phyloP scores from a whole-genome alignment of 2,888 invertebrate genomes.

The Timema cristinae region DNA sequence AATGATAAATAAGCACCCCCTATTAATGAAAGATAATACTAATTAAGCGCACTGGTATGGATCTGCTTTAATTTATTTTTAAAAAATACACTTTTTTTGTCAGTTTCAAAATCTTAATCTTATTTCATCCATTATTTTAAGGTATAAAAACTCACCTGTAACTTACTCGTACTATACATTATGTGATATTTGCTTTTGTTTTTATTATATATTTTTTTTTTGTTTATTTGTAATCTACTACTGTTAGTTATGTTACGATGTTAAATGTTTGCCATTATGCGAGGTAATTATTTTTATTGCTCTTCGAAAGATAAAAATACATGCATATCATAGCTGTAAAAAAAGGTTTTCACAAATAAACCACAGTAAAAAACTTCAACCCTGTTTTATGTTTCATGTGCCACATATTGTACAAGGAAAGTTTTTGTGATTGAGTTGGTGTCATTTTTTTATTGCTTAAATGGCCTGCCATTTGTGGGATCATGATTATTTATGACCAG shows the following conservation, averaged over 20 bases:
- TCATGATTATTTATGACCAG: too few relatives aligned
- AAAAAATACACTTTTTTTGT: conserved; percentile 23
- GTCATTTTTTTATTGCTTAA: too few relatives aligned
- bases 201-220: conserved; percentile 25
- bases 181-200: conserved; percentile 31
- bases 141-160: conserved; percentile 14
- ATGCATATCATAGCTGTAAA: conserved; percentile 93
- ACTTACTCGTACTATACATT: conserved; percentile 25
- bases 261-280: conserved; percentile 53
- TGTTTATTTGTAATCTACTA: too few relatives aligned
- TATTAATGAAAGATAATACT: too few relatives aligned
- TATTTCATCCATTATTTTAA: conserved; percentile 20
- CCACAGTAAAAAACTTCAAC: conserved; percentile 38
- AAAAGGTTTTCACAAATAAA: conserved; percentile 80
- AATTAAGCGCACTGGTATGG: conserved; percentile 28
- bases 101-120: conserved; percentile 32
- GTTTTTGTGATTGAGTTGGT: neutral
- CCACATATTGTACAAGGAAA: neutral
- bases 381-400: conserved; percentile 23
- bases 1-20: too few relatives aligned
- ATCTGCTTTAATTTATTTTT: conserved; percentile 26
- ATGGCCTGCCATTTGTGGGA: too few relatives aligned
- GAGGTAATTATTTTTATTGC: conserved; percentile 48
- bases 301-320: conserved; percentile 63
- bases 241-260: conserved; percentile 19